Base-by-base conservation (phyloP, 2,888 invertebrate genomes). In the Clistopyga incitator region DNA sequence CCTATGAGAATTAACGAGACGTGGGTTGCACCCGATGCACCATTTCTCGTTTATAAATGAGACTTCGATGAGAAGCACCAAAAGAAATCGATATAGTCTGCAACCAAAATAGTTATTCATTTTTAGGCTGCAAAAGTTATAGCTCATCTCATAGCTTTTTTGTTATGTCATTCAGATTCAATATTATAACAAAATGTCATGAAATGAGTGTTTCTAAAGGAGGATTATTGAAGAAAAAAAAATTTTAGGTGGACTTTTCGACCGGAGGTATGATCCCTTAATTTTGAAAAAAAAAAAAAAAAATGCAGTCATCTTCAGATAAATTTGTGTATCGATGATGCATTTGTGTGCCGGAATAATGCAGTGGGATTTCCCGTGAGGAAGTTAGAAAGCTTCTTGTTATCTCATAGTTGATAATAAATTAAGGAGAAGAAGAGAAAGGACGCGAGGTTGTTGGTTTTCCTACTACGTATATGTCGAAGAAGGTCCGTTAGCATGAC, bases 401-500 rank as follows among this genome's bases (percentile, higher is more conserved):
- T 56, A 56, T 56, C 54, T 56, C 23, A 56, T 25, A 23, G 13
- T 23, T 20, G 54, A 20, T 56, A 23, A 3, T 61, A 34, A 61
- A 15, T 3, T 18, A 34, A 34, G 18, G 34, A 61, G 29, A 34
- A 34, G 18, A 61, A 61, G 29, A 59, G 10, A 8, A 4, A 18
- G 34, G 20, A 2, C 59, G n/a, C 0, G 59, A 34, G n/a, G 34
- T n/a, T 61, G n/a, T 15, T 61, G n/a, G 11, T 64, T 64, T 64
- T 42, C 34, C 38, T 13, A 11, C 18, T 38, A 11, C 18, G 13
- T 18, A 64, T 20, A 64, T 11, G 42, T 38, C 47, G 6, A 23
- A 18, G 23, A 18, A 20, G 47, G 34, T 68, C 47, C 59, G 34
- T 38, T 18, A 52, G 52, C 18, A 50, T 68, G 52, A 52, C 42